Base-by-base conservation (phyloP, 1,140 invertebrate genomes). In the Pseudachorutes palmiensis region DNA sequence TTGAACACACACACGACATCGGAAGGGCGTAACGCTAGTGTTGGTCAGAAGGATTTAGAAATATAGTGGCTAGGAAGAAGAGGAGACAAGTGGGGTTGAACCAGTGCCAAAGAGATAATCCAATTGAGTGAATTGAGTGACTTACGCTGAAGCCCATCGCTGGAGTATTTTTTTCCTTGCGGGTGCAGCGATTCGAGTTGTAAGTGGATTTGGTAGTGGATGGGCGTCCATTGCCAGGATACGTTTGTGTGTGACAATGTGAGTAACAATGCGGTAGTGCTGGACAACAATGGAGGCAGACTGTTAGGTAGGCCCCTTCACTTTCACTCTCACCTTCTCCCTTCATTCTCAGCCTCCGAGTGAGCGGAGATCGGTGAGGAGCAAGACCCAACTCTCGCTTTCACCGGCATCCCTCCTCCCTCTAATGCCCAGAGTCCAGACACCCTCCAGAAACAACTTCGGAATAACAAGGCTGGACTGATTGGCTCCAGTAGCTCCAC, bases 91-190 rank as follows among this genome's bases (percentile, higher is more conserved):
- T 9, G 36, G 9, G 36, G 36, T 12, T 19, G 36, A 12, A 9
- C 19, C 36, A 45, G 9, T 45, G 9, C 36, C 36, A 45, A 19
- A 45, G 9, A 45, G 36, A 45, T 12, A 45, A 19, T 62, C 19
- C 19, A 33, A 62, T 58, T 62, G 60, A 14, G 24, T 5, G 30
- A 14, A n/a, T n/a, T n/a, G 29, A 66, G n/a, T 26, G 22, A 71
- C 70, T 71, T 51, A 71, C 70, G 70, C 70, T 45, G 70, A 71
- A 68, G 70, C 70, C 70, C 70, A 71, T 66, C 70, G 59, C 58
- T 71, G 70, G 1, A 71, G 62, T 3, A 32, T 55, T 33, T 64
- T 55, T 22, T 26, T 14, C 24, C 51, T 55, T 26, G 51, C 9
- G 14, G 51, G 51, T 14, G 51, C 51, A 24, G 51, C 51, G 12